A percentile compares a stretch with the other conserved stretches of the same genome.
Evolutionary conservation across 1,140 invertebrate species (phyloP).

Genomic region (Globodera ellingtonae): DNA sequence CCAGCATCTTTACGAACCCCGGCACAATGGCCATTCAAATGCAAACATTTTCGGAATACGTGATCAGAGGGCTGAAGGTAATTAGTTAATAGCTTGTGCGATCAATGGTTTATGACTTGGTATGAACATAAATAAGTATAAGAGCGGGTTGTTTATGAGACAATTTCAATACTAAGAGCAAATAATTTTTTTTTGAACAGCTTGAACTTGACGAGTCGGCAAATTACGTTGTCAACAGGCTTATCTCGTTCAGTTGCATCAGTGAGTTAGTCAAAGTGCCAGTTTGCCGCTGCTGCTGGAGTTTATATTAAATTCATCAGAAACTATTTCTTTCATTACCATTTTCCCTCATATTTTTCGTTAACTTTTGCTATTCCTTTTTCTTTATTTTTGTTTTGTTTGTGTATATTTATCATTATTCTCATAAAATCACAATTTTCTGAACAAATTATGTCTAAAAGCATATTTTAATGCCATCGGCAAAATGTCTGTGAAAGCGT

Average conservation of each 20-base stretch:
- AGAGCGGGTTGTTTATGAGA: background rate
- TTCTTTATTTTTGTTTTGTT: too few relatives aligned
- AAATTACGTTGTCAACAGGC: slow-evolving; percentile 19
- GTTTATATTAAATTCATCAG: background rate
- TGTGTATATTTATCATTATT: too few relatives aligned
- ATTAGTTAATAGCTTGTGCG: background rate
- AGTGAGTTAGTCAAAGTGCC: background rate
- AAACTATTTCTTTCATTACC: background rate
- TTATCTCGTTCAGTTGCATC: slow-evolving; percentile 25
- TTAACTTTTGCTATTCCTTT: background rate
- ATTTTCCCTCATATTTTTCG: background rate
- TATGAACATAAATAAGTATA: background rate
- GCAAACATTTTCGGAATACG: slow-evolving; percentile 37
- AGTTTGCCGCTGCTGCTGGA: too few relatives aligned
- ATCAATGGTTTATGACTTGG: too few relatives aligned
- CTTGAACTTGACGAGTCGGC: background rate
- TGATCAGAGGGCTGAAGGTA: slow-evolving; percentile 30
- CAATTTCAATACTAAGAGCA: too few relatives aligned
- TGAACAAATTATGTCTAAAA: too few relatives aligned
- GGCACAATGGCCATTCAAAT: slow-evolving; percentile 47
- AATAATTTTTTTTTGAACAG: background rate
- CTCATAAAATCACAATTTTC: too few relatives aligned
- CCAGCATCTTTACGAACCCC: slow-evolving; percentile 48
- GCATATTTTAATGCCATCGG: too few relatives aligned
- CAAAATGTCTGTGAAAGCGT: too few relatives aligned